Evolutionary conservation across 2,113 vertebrate genomes (phyloP).

Genomic region (Astur gentilis): DNA sequence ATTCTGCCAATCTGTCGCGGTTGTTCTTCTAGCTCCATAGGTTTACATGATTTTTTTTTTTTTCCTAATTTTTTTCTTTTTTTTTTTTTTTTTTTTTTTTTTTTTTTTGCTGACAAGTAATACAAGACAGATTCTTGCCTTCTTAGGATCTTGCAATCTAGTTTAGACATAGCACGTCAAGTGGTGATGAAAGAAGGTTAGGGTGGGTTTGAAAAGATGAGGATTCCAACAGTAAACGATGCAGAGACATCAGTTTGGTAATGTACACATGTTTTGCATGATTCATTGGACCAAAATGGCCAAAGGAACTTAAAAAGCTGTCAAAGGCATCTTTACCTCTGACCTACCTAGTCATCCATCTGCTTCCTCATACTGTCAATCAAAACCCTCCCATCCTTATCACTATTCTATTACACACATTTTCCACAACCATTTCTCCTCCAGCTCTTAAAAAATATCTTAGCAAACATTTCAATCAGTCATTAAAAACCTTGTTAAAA

Average conservation of each 20-base stretch:
- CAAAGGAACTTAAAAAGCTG: slow-evolving; percentile 69
- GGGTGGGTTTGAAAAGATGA: slow-evolving; percentile 62
- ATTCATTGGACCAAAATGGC: slow-evolving; percentile 70
- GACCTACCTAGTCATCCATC: slow-evolving; percentile 68
- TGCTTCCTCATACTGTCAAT: slow-evolving; percentile 65
- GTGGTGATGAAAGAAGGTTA: slow-evolving; percentile 68
- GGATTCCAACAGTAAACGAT: slow-evolving; percentile 66
- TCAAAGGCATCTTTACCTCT: slow-evolving; percentile 69
- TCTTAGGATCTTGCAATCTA: slow-evolving; percentile 67
- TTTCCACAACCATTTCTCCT: slow-evolving; percentile 58
- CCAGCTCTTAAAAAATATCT: slow-evolving; percentile 62
- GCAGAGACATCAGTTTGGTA: slow-evolving; percentile 64
- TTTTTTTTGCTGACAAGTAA: slow-evolving; percentile 41
- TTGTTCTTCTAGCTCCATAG: slow-evolving; percentile 65
- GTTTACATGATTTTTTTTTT: slow-evolving; percentile 24
- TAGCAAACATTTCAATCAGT: slow-evolving; percentile 68
- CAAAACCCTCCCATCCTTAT: slow-evolving; percentile 53
- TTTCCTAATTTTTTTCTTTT: background rate
- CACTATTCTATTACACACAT: slow-evolving; percentile 62
- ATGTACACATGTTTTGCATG: slow-evolving; percentile 66
- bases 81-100: background rate
- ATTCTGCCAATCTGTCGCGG: slow-evolving; percentile 60
- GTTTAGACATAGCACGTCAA: slow-evolving; percentile 68
- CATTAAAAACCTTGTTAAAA: slow-evolving; percentile 70
- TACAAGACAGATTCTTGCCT: slow-evolving; percentile 68